Conservation (phyloP, 2,888 invertebrate species). For the Auanema sp. region DNA sequence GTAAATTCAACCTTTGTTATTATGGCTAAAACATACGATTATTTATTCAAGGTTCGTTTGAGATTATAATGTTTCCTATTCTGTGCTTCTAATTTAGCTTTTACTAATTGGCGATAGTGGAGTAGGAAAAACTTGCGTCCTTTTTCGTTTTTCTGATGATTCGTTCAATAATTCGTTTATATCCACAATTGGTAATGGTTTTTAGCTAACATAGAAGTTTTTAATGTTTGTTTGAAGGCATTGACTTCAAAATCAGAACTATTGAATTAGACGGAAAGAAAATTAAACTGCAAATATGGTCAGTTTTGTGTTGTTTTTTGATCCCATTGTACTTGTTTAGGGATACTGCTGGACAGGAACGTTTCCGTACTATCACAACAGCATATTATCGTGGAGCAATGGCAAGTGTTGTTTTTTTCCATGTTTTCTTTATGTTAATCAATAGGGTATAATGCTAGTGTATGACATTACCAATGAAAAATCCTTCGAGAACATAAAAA, state of each 20-base stretch:
- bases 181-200: constrained; percentile 57
- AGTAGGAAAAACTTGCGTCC: constrained; percentile 68
- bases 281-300: constrained; percentile 71
- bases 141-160: constrained; percentile 72
- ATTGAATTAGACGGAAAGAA: constrained; percentile 70
- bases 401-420: constrained; percentile 64
- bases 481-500: constrained; percentile 98
- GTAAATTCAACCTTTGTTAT: no score
- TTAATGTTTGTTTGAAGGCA: constrained; percentile 70
- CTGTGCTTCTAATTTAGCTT: constrained; percentile 29
- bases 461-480: constrained; percentile 99
- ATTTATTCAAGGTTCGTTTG: constrained; percentile 36
- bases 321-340: constrained; percentile 67
- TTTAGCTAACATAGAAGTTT: background rate
- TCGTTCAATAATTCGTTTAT: constrained; percentile 72
- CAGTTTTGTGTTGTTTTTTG: background rate
- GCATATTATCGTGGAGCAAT: constrained; percentile 99
- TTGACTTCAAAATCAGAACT: constrained; percentile 70
- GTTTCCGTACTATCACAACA: constrained; percentile 97
- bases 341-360: constrained; percentile 98
- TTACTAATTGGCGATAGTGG: constrained; percentile 51
- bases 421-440: background rate
- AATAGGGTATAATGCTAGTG: constrained; percentile 74
- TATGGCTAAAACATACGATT: constrained; percentile 48
- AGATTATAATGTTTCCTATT: constrained; percentile 9